A percentile compares a stretch with the other conserved stretches of the same genome.
phyloP scores from a whole-genome alignment of 2,888 invertebrate genomes.

The Ophion ellenae region DNA sequence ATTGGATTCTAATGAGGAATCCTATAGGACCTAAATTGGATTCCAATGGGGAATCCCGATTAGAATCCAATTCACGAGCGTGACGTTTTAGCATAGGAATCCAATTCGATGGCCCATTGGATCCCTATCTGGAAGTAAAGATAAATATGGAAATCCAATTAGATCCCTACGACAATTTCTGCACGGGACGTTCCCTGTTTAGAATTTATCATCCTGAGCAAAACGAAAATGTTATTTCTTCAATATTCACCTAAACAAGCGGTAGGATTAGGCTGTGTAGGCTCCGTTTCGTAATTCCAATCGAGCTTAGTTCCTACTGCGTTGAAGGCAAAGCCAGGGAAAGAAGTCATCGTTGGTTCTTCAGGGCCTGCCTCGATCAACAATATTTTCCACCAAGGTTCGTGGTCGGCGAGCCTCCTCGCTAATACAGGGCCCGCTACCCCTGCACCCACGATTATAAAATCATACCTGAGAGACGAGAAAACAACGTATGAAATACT shows the following conservation, averaged over 20 bases:
- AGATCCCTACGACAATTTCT: no score
- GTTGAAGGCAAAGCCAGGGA: slow-evolving; percentile 82
- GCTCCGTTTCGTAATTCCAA: slow-evolving; percentile 85
- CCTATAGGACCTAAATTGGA: no score
- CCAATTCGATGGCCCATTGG: no score
- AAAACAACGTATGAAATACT: background rate
- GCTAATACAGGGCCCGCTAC: slow-evolving; percentile 85
- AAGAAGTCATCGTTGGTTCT: slow-evolving; percentile 82
- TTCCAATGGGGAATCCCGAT: no score
- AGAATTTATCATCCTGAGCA: background rate
- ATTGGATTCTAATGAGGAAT: no score
- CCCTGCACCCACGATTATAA: slow-evolving; percentile 84
- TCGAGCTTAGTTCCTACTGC: slow-evolving; percentile 83
- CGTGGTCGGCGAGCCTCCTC: slow-evolving; percentile 83
- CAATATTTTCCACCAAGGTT: slow-evolving; percentile 82
- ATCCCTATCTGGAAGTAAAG: no score
- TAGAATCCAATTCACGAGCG: no score
- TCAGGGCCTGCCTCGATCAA: slow-evolving; percentile 84
- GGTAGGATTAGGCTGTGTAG: slow-evolving; percentile 81
- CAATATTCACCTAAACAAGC: slow-evolving; percentile 78
- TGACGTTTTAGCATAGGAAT: no score
- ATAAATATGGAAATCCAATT: no score
- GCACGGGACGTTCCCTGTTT: background rate
- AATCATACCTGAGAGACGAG: slow-evolving; percentile 81
- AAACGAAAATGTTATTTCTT: background rate